phyloP scores from a whole-genome alignment of 2,888 invertebrate genomes.

The Dryococelus australis region DNA sequence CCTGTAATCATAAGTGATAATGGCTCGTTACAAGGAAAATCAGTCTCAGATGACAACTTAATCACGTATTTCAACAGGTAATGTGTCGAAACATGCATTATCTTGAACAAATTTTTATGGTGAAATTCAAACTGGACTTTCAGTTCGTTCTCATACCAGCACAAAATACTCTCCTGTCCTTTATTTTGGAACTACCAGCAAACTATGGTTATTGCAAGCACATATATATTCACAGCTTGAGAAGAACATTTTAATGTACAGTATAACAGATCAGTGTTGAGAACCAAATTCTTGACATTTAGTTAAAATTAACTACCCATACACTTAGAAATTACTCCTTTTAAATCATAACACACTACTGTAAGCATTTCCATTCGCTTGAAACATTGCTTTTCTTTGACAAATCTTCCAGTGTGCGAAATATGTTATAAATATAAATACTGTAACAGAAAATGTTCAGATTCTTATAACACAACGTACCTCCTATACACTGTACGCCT shows the following conservation, averaged over 20 bases:
- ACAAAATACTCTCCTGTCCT: not conserved
- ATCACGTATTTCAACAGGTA: not conserved
- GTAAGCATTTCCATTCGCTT: not conserved
- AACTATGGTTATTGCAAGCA: slow-evolving; percentile 16
- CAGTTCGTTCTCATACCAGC: not conserved
- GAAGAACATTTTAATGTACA: slow-evolving; percentile 11
- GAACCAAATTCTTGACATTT: slow-evolving; percentile 1
- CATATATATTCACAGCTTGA: slow-evolving; percentile 16
- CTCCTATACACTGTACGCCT: not conserved
- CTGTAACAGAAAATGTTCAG: not conserved
- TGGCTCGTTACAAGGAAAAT: not conserved
- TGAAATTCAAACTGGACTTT: not conserved
- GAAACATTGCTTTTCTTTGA: not conserved
- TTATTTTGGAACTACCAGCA: slow-evolving; percentile 1
- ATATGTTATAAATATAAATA: slow-evolving; percentile 10
- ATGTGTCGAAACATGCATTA: not conserved
- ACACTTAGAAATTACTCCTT: not conserved
- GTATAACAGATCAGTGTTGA: not conserved
- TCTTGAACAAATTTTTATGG: not conserved
- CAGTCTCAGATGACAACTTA: not conserved
- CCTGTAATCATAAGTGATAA: not conserved
- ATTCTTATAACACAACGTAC: not conserved
- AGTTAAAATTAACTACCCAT: slow-evolving; percentile 4
- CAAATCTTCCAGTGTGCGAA: slow-evolving; percentile 9
- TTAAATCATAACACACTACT: not conserved